Evolutionary conservation across 2,888 invertebrate species (phyloP), one percentile per base, ranked within the genome.

Genomic region (Protonemura montana): DNA sequence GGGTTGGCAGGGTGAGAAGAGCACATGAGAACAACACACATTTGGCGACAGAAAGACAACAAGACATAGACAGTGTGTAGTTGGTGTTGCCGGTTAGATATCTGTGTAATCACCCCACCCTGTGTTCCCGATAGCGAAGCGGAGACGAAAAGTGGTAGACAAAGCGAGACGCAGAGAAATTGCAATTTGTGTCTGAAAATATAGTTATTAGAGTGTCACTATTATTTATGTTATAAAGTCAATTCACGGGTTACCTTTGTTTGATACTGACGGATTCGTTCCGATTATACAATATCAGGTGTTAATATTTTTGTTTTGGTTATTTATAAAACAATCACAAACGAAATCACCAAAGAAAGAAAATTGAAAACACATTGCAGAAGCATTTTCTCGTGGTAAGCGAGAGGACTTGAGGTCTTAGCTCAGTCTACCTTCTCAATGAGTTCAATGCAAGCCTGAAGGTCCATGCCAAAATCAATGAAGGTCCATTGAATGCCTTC

Each of bases 391-490:
- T 78, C 78, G 26, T 78, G 1, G 78, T 6, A 26, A 27, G 25
- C 27, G 85, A 76, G 85, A 42, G 29, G 81, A 78, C 81, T 77
- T 59, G 80, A 59, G 78, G 30, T 41, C 28, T 78, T 78, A 0
- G 13, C 85, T 80, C 78, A 84, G 84, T 84, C 84, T 94, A 94
- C 94, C 95, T 95, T 95, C 92, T 95, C 95, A 90, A 95, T 94
- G 89, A 97, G 93, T 91, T 96, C 96, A 92, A 96, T 96, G 92
- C 95, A 96, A 91, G 94, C 94, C 91, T 95, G 95, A 91, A 97
- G 94, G 92, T 97, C 97, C 95, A 97, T 96, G 93, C 97, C 97
- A 93, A 97, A 97, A 94, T 97, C 97, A 92, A 97, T 97, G 93
- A 97, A 97, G 91, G 95, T 95, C 97, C 97, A 97, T 91, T 96